These are phyloP conservation scores for Drosophila tsacasi DNA, from an alignment of 1,140 invertebrate genomes.

Conservation along the genomic window DNA sequence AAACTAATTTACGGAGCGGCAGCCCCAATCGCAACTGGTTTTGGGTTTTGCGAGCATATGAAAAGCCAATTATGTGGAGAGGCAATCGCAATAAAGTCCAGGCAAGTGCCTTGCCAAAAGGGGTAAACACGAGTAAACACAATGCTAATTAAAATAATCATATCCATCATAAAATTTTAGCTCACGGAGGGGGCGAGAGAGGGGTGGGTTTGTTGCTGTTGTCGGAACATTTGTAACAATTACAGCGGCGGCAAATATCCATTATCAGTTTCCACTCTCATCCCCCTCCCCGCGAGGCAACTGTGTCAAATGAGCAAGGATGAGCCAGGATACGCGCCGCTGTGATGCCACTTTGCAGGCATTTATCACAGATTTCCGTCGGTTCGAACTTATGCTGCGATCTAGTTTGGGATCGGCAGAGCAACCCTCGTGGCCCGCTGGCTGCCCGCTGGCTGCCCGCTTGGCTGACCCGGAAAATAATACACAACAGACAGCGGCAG, in stretches of 20 bases:
- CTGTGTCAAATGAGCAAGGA: constrained; percentile 17
- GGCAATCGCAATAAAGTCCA: constrained; percentile 50
- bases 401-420: constrained; percentile 7
- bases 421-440: constrained; percentile 14
- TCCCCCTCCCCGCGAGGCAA: neutral
- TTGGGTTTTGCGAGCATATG: constrained; percentile 65
- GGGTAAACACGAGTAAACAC: constrained; percentile 74
- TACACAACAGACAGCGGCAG: constrained; percentile 11
- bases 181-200: neutral
- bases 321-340: neutral
- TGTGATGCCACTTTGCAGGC: constrained; percentile 69
- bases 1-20: constrained; percentile 72
- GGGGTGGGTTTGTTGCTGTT: constrained; percentile 18
- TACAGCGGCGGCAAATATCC: constrained; percentile 52
- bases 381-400: constrained; percentile 20
- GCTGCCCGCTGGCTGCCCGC: constrained; percentile 2
- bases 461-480: constrained; percentile 45
- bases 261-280: constrained; percentile 47
- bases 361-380: constrained; percentile 71
- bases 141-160: constrained; percentile 84
- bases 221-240: constrained; percentile 76
- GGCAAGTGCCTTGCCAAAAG: constrained; percentile 17
- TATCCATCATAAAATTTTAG: constrained; percentile 74
- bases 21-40: constrained; percentile 4
- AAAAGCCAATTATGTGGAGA: constrained; percentile 73